These are phyloP conservation scores for Hepsetus odoe DNA, from an alignment of 2,113 vertebrate genomes.

Conservation along the genomic window DNA sequence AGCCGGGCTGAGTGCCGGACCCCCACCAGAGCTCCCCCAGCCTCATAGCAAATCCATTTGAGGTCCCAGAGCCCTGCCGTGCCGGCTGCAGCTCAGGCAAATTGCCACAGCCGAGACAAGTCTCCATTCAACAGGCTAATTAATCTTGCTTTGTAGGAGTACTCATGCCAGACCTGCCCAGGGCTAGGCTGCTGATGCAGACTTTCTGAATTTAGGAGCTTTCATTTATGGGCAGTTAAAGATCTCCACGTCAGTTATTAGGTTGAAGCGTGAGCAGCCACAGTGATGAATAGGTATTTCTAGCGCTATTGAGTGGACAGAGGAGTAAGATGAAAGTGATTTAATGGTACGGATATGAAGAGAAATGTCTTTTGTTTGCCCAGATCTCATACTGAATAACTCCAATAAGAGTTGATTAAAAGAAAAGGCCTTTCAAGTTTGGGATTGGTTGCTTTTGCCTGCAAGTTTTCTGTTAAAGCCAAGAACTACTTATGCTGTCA, in stretches of 20 bases:
- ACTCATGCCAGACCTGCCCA: conserved; percentile 68
- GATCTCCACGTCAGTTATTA: conserved; percentile 72
- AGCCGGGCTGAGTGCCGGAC: conserved; percentile 16
- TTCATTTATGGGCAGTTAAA: conserved; percentile 76
- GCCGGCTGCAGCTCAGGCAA: conserved; percentile 65
- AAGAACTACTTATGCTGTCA: neutral
- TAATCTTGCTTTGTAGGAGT: conserved; percentile 80
- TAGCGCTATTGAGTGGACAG: conserved; percentile 63
- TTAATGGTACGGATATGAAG: conserved; percentile 65
- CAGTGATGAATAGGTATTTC: conserved; percentile 73
- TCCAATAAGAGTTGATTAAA: conserved; percentile 61
- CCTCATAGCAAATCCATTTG: neutral
- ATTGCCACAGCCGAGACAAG: conserved; percentile 63
- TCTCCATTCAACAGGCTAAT: conserved; percentile 78
- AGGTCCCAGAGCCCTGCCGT: conserved; percentile 23
- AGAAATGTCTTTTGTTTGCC: conserved; percentile 65
- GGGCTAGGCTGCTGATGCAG: conserved; percentile 72
- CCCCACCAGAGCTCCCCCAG: neutral
- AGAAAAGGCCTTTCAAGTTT: conserved; percentile 29
- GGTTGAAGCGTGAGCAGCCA: conserved; percentile 49
- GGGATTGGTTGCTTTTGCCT: neutral
- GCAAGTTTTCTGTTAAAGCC: neutral
- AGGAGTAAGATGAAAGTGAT: conserved; percentile 59
- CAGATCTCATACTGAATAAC: conserved; percentile 54
- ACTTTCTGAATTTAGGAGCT: conserved; percentile 65